These are phyloP conservation scores for Myiothlypis chrysogaster DNA, from an alignment of 2,797 vertebrate genomes.

Conservation along the genomic window DNA sequence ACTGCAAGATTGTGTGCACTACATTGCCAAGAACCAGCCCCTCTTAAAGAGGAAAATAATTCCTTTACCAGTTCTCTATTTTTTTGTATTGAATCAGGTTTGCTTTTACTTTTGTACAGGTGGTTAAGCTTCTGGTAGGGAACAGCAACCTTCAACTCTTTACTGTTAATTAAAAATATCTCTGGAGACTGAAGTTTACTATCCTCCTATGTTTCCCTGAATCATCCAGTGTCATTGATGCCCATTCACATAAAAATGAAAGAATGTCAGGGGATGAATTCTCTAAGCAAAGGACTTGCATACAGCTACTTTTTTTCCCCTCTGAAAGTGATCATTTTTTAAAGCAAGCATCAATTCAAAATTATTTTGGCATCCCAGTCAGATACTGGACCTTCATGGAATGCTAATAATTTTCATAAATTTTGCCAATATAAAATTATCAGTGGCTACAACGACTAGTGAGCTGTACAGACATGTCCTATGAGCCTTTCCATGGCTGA, in stretches of 20 bases:
- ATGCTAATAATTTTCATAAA: not conserved
- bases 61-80: not conserved
- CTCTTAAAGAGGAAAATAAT: not conserved
- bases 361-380: not conserved
- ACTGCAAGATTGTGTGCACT: accelerated
- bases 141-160: not conserved
- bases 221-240: not conserved
- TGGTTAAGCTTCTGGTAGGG: not conserved
- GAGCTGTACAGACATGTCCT: not conserved
- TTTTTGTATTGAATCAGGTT: not conserved
- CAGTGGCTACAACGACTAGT: not conserved
- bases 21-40: not conserved
- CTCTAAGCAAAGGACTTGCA: not conserved
- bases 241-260: not conserved
- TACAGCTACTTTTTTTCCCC: not conserved
- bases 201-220: not conserved
- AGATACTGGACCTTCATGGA: not conserved
- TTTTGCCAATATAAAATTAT: not conserved
- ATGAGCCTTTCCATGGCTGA: not conserved
- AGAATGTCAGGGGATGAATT: not conserved
- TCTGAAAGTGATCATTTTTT: not conserved
- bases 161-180: not conserved
- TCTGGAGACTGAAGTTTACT: not conserved
- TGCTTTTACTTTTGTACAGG: not conserved
- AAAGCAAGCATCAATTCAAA: not conserved